Evolutionary conservation across 1,140 invertebrate species (phyloP).

Genomic region (Calephelis nemesis): DNA sequence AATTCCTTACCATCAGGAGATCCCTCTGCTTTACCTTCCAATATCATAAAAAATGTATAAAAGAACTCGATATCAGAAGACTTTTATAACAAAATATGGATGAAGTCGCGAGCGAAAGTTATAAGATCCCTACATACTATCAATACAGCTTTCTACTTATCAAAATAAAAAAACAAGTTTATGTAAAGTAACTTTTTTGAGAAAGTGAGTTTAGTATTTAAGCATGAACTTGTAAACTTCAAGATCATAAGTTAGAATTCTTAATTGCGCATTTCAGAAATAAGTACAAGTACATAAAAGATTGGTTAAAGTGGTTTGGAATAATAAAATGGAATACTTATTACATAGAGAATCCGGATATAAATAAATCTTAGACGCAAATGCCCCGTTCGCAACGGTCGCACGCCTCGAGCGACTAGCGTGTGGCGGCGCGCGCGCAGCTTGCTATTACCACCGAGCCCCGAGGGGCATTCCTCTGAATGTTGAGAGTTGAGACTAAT

Average conservation of each 20-base stretch:
- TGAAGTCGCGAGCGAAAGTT: not conserved
- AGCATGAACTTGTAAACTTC: slow-evolving; percentile 4
- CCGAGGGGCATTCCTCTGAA: slow-evolving; percentile 60
- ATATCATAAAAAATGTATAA: too few relatives aligned
- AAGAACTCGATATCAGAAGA: too few relatives aligned
- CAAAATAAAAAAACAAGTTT: slow-evolving; percentile 17
- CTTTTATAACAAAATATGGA: not conserved
- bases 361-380: slow-evolving; percentile 62
- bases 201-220: slow-evolving; percentile 13
- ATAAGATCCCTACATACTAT: slow-evolving; percentile 14
- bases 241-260: slow-evolving; percentile 11
- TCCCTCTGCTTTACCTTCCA: too few relatives aligned
- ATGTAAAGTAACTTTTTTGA: slow-evolving; percentile 14
- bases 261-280: slow-evolving; percentile 6
- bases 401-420: slow-evolving; percentile 24
- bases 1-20: too few relatives aligned
- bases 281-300: slow-evolving; percentile 6
- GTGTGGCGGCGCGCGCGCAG: slow-evolving; percentile 39
- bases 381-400: slow-evolving; percentile 49
- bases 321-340: slow-evolving; percentile 37
- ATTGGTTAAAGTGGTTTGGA: slow-evolving; percentile 1
- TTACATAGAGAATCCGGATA: slow-evolving; percentile 63
- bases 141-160: slow-evolving; percentile 14
- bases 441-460: slow-evolving; percentile 53
- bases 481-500: slow-evolving; percentile 62